Evolutionary conservation across 2,113 vertebrate species (phyloP), one percentile per base, ranked within the genome.

Genomic region (Odobenus rosmarus): DNA sequence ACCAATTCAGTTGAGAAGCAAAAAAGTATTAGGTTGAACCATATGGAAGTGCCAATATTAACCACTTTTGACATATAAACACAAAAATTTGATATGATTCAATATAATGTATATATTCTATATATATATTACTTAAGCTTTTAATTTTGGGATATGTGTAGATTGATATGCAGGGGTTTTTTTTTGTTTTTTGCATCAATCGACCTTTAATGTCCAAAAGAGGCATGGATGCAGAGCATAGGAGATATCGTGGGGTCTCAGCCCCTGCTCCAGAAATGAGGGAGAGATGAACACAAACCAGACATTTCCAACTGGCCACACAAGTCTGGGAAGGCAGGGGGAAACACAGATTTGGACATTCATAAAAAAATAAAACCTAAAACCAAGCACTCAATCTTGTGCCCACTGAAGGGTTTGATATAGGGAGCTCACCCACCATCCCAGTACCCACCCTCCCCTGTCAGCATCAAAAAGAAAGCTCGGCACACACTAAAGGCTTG

Each of bases 151-250:
- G 26, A 42, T 55, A 49, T 1, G 15, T 39, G 1, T 18, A 74
- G 86, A 61, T n/a, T 88, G 5, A 3, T 9, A 55, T 1, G 19
- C 26, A 21, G 39, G 39, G 39, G 39, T 39, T 39, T 39, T 39
- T 39, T 39, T n/a, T n/a, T 39, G 39, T 39, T 39, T 39, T 39
- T 39, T 98, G 97, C 97, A 97, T 98, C 98, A 98, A 97, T 98
- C 88, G 57, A 98, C 94, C 97, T 98, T 98, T 98, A 98, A 98
- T 98, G 97, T 98, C 98, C 98, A 98, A 98, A 97, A 98, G 97
- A 98, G 98, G 98, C 97, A 28, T 98, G 97, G 98, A 98, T 98
- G 98, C 98, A 98, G 98, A 98, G 97, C 97, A 96, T 33, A 97
- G 94, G 92, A 95, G 95, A 97, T 98, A 95, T 96, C 93, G 90